These are phyloP conservation scores for Periphyllus acericola DNA, from an alignment of 2,888 invertebrate species.

Conservation along the genomic window DNA sequence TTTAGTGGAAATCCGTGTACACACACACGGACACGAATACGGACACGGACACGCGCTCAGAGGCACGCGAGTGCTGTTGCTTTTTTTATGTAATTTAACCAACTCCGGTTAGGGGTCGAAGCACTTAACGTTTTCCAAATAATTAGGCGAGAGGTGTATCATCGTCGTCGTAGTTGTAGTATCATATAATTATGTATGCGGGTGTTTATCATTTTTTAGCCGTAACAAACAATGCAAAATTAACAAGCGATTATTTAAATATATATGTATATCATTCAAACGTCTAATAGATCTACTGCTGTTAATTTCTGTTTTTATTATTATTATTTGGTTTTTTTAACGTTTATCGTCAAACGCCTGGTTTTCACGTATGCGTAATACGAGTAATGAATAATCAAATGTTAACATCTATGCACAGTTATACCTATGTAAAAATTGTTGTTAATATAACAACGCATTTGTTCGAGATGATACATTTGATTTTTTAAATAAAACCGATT, in stretches of 20 bases:
- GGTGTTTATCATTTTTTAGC: conserved; percentile 36
- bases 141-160: conserved; percentile 30
- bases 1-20: too few species aligned
- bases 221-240: conserved; percentile 27
- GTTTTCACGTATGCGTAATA: background rate
- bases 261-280: background rate
- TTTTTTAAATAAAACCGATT: too few species aligned
- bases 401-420: too few species aligned
- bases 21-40: too few species aligned
- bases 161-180: conserved; percentile 5
- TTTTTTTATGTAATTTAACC: conserved; percentile 23
- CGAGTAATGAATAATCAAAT: background rate
- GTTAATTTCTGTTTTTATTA: background rate
- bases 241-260: conserved; percentile 35
- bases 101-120: conserved; percentile 23
- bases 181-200: conserved; percentile 40
- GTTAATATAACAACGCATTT: too few species aligned
- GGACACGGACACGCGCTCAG: too few species aligned
- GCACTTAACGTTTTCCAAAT: conserved; percentile 45
- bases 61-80: background rate
- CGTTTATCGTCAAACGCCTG: background rate
- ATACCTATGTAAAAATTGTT: too few species aligned
- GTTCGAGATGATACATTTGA: too few species aligned
- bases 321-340: background rate
- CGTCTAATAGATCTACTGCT: conserved; percentile 4